phyloP scores from a whole-genome alignment of 2,113 vertebrate genomes.

The Burhinus oedicnemus region DNA sequence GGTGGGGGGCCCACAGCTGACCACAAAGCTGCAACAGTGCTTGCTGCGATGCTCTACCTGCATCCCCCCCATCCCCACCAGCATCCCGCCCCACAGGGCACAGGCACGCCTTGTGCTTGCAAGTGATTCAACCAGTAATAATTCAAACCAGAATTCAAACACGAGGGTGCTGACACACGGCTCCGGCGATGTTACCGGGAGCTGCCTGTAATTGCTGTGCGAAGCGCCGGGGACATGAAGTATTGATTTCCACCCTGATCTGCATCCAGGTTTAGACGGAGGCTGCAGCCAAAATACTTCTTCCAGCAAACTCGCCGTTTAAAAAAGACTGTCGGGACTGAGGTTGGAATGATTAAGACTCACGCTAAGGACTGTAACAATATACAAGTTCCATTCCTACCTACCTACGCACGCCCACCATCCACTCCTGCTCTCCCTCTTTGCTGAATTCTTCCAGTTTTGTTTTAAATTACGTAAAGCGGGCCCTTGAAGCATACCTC shows the following conservation, averaged over 20 bases:
- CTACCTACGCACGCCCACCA: background rate
- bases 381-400: background rate
- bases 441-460: background rate
- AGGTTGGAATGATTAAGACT: background rate
- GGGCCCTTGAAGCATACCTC: background rate
- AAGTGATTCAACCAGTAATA: background rate
- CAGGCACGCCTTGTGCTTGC: background rate
- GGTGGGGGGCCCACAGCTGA: background rate
- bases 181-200: background rate
- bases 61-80: fast-evolving
- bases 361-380: background rate
- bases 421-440: background rate
- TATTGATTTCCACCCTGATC: conserved; percentile 8
- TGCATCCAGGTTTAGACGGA: background rate
- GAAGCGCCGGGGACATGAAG: background rate
- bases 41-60: background rate
- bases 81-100: background rate
- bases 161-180: background rate
- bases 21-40: background rate
- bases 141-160: background rate
- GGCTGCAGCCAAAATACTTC: conserved; percentile 2
- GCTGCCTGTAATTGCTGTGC: background rate
- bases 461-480: background rate
- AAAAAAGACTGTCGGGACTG: background rate
- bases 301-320: background rate